These are phyloP conservation scores for Lepidostoma basale DNA, from an alignment of 1,140 invertebrate species.

Conservation along the genomic window DNA sequence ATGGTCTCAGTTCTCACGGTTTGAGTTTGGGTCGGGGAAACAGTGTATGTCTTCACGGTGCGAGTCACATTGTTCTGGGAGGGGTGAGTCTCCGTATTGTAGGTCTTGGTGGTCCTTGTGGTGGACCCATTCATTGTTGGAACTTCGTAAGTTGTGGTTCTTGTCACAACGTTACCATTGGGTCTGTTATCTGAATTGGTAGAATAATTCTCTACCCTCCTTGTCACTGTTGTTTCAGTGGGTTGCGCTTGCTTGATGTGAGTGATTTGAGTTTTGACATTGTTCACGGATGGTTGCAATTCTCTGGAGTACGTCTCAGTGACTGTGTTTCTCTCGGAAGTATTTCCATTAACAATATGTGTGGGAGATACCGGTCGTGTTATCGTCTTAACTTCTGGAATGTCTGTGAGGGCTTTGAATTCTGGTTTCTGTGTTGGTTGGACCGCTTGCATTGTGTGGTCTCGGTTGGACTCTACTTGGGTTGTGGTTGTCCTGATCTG, in stretches of 20 bases:
- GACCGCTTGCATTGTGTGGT: neutral
- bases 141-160: slow-evolving; percentile 1
- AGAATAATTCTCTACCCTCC: neutral
- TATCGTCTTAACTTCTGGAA: neutral
- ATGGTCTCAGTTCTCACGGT: slow-evolving; percentile 2
- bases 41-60: slow-evolving; percentile 19
- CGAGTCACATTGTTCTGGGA: slow-evolving; percentile 12
- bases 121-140: slow-evolving; percentile 8
- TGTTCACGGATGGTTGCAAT: neutral
- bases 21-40: slow-evolving; percentile 15
- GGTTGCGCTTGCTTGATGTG: slow-evolving; percentile 20
- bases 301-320: neutral
- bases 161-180: slow-evolving; percentile 1
- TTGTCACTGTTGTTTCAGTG: slow-evolving; percentile 1
- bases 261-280: slow-evolving; percentile 1
- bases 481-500: slow-evolving; percentile 19
- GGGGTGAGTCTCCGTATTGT: slow-evolving; percentile 35
- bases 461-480: neutral
- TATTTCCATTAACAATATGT: slow-evolving; percentile 10
- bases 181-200: neutral
- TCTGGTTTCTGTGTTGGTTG: neutral
- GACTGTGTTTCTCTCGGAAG: slow-evolving; percentile 1
- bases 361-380: slow-evolving; percentile 13
- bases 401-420: slow-evolving; percentile 1
- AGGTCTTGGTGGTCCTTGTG: slow-evolving; percentile 28